A percentile compares a stretch with the other conserved stretches of the same genome.
phyloP scores from a whole-genome alignment of 2,113 vertebrate species.

The Stigmatopora argus region DNA sequence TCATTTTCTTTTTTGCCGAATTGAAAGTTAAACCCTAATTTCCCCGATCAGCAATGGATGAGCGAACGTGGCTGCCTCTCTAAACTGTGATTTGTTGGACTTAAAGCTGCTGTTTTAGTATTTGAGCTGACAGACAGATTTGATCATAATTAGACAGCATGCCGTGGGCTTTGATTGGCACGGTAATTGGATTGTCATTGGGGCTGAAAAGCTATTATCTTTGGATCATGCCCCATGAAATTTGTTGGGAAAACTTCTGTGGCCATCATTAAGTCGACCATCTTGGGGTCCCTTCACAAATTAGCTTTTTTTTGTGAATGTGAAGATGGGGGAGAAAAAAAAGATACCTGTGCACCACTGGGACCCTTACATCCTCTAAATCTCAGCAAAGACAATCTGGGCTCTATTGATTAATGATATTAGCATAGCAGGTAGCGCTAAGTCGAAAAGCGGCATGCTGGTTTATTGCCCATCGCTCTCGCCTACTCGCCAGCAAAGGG shows the following conservation, averaged over 20 bases:
- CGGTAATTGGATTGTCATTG: slow-evolving; percentile 99
- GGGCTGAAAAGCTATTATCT: slow-evolving; percentile 99
- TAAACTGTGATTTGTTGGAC: slow-evolving; percentile 99
- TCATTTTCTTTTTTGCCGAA: slow-evolving; percentile 30
- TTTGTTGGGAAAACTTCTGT: slow-evolving; percentile 99
- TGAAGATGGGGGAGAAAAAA: slow-evolving; percentile 42
- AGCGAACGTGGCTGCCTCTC: slow-evolving; percentile 74
- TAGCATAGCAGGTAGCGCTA: slow-evolving; percentile 92
- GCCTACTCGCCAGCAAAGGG: slow-evolving; percentile 60
- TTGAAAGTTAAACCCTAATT: slow-evolving; percentile 70
- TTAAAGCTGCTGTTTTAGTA: slow-evolving; percentile 99
- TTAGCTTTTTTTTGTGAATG: slow-evolving; percentile 79
- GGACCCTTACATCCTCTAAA: slow-evolving; percentile 88
- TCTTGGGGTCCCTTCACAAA: slow-evolving; percentile 92
- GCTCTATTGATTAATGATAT: slow-evolving; percentile 99
- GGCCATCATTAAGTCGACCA: slow-evolving; percentile 99
- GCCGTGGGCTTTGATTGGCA: slow-evolving; percentile 99
- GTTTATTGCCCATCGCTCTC: slow-evolving; percentile 74
- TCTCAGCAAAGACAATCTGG: slow-evolving; percentile 85
- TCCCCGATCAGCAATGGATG: slow-evolving; percentile 77
- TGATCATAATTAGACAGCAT: slow-evolving; percentile 99
- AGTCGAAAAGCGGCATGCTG: slow-evolving; percentile 71
- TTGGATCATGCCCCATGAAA: slow-evolving; percentile 99
- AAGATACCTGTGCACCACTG: slow-evolving; percentile 81
- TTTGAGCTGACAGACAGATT: slow-evolving; percentile 99